phyloP scores from a whole-genome alignment of 2,797 vertebrate species.

The Astyanax mexicanus region DNA sequence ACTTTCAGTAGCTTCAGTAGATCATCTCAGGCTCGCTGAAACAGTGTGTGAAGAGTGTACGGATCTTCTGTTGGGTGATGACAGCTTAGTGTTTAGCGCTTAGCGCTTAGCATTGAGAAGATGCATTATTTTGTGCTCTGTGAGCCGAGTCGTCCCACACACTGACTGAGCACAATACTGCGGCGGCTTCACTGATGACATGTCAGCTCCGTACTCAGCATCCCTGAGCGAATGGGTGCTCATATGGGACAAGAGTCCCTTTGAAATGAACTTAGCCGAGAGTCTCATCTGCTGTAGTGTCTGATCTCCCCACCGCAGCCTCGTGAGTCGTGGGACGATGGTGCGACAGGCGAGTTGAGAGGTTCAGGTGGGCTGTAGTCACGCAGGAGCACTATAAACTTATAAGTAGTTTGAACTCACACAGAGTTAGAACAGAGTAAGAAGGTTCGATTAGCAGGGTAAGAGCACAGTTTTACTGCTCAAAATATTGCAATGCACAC shows the following conservation, averaged over 20 bases:
- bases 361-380: neutral
- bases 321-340: neutral
- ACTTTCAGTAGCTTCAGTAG: neutral
- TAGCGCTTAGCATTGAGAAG: too few relatives aligned
- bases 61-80: neutral
- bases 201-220: neutral
- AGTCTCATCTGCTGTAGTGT: neutral
- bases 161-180: neutral
- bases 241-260: neutral
- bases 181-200: neutral
- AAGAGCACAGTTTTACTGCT: too few relatives aligned
- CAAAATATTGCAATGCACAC: too few relatives aligned
- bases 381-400: too few relatives aligned
- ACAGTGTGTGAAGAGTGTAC: neutral
- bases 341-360: conserved; percentile 1
- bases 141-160: conserved; percentile 28
- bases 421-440: too few relatives aligned
- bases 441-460: too few relatives aligned
- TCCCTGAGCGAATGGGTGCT: neutral
- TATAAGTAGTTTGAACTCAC: too few relatives aligned
- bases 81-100: conserved; percentile 20
- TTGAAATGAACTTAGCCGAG: neutral
- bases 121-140: conserved; percentile 1
- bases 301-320: neutral
- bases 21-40: neutral